These are phyloP conservation scores for Tapirus indicus DNA, from an alignment of 2,797 vertebrate species.

Conservation along the genomic window DNA sequence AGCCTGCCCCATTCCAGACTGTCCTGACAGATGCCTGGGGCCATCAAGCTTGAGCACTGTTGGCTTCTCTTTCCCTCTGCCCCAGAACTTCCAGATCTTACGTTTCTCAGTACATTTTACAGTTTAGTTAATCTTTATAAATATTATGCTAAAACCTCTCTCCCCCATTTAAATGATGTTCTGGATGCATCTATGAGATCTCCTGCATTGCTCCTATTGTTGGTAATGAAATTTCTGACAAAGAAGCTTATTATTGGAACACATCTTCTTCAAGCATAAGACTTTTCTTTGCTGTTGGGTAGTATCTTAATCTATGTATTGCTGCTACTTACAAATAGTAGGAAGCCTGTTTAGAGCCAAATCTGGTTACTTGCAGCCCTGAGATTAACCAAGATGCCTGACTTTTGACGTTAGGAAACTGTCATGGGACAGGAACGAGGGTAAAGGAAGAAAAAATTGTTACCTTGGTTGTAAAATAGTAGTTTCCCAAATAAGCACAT, in stretches of 20 bases:
- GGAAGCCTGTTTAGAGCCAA: not conserved
- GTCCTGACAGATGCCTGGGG: not conserved
- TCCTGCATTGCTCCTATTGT: not conserved
- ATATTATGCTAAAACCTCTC: not conserved
- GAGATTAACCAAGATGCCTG: constrained; percentile 39
- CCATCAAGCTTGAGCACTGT: not conserved
- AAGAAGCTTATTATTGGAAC: constrained; percentile 15
- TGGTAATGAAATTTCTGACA: constrained; percentile 30
- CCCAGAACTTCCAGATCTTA: not conserved
- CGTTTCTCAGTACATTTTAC: not conserved
- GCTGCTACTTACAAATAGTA: not conserved
- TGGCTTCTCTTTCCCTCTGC: not conserved
- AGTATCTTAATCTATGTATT: not conserved
- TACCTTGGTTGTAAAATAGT: constrained; percentile 51
- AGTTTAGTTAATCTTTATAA: constrained; percentile 19
- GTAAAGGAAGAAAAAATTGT: constrained; percentile 12
- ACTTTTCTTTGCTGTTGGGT: not conserved
- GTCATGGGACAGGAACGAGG: constrained; percentile 35
- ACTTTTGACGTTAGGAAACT: constrained; percentile 11
- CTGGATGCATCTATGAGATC: not conserved
- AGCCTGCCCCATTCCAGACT: not conserved
- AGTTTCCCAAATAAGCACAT: constrained; percentile 49
- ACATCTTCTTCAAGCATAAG: constrained; percentile 13
- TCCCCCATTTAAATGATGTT: not conserved
- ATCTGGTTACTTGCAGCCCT: not conserved